Percentiles rank a stretch among this genome's conserved stretches.
Conservation (phyloP, 2,113 vertebrate species). For the Hymenochirus boettgeri region DNA sequence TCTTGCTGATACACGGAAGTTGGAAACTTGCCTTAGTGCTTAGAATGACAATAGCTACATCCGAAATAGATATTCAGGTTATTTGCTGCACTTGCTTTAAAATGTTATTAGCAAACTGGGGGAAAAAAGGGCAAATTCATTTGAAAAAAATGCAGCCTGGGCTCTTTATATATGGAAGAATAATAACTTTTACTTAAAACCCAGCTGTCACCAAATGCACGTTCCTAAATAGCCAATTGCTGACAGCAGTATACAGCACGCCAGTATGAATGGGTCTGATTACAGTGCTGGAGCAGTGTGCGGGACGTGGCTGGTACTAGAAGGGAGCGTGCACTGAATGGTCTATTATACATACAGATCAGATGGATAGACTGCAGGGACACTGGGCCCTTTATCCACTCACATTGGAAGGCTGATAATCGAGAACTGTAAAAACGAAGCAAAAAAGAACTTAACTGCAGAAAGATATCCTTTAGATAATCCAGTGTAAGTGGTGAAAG, state of each 20-base stretch:
- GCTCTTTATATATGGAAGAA: conserved; percentile 8
- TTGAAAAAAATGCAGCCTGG: background rate
- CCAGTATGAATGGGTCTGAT: conserved; percentile 32
- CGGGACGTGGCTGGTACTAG: background rate
- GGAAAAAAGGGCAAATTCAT: background rate
- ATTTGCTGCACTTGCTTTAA: background rate
- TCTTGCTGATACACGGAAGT: conserved; percentile 6
- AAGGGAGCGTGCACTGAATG: conserved; percentile 9
- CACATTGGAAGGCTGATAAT: too few species aligned
- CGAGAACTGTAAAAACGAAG: too few species aligned
- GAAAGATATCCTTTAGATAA: too few species aligned
- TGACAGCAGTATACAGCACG: conserved; percentile 22
- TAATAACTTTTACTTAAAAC: conserved; percentile 22
- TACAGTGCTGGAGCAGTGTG: conserved; percentile 5
- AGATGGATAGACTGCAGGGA: background rate
- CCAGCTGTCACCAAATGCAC: conserved; percentile 28
- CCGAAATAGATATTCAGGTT: background rate
- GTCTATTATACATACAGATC: conserved; percentile 9
- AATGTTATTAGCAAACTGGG: background rate
- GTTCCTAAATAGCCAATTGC: conserved; percentile 11
- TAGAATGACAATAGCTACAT: background rate
- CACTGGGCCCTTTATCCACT: too few species aligned
- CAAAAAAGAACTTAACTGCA: too few species aligned
- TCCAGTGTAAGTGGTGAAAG: too few species aligned
- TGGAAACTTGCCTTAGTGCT: background rate